Evolutionary conservation across 2,888 invertebrate genomes (phyloP).

Genomic region (Lasioglossum zephyrum): DNA sequence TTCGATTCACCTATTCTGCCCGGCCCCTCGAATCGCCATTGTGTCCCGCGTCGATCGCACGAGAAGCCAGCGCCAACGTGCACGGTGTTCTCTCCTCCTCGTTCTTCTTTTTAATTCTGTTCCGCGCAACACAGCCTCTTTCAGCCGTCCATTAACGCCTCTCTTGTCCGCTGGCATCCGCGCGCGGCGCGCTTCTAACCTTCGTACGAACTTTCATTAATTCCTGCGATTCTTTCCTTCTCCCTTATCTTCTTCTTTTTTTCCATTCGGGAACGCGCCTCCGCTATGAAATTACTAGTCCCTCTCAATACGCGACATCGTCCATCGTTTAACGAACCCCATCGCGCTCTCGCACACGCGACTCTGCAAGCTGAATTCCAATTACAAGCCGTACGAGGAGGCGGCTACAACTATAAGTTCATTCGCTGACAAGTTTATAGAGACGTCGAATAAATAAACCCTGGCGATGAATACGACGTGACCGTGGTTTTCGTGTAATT

Average conservation of each 20-base stretch:
- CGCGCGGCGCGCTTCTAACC: conserved; percentile 39
- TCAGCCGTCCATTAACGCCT: conserved; percentile 71
- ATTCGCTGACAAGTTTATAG: conserved; percentile 44
- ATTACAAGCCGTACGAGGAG: conserved; percentile 22
- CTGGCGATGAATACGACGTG: neutral
- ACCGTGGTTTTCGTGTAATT: conserved; percentile 23
- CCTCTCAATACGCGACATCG: conserved; percentile 8
- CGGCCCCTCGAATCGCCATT: conserved; percentile 65
- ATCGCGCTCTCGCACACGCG: neutral
- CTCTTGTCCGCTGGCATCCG: conserved; percentile 59
- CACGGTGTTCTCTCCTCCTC: conserved; percentile 39
- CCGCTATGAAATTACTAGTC: conserved; percentile 35
- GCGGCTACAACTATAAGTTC: conserved; percentile 30
- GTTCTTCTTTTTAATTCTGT: neutral
- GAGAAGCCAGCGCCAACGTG: conserved; percentile 45
- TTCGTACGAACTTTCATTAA: conserved; percentile 67
- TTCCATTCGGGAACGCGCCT: neutral
- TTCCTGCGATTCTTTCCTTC: conserved; percentile 39
- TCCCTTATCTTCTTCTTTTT: neutral
- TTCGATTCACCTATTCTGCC: conserved; percentile 71
- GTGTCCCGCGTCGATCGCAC: conserved; percentile 59
- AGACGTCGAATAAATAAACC: conserved; percentile 15
- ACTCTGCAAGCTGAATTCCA: conserved; percentile 35
- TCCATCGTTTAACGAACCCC: conserved; percentile 36
- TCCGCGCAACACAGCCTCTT: conserved; percentile 56